Evolutionary conservation across 30 jellyfish, hydroid and myxozoan species (phyloP), one percentile per base, ranked within the genome.

Genomic region (Aurelia aurita): DNA sequence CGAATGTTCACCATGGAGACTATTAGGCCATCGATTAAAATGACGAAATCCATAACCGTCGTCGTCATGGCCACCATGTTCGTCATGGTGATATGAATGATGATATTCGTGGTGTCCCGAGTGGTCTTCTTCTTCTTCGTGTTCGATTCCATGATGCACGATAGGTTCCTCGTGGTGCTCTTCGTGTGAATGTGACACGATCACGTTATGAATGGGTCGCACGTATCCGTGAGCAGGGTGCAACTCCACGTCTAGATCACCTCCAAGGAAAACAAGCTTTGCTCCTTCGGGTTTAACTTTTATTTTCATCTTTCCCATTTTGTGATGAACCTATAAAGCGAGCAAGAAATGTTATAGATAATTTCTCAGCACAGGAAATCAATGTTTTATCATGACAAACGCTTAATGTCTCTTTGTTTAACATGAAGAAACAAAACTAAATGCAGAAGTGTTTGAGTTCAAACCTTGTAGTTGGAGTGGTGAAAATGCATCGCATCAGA

Each of bases 231-330:
- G 98, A 9, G 98, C 98, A 10, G 98, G 98, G 46, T 80, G 96
- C 83, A 92, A 59, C 47, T 84, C 96, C 27, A 92, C 98, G 71
- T 92, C 95, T 6, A 92, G 87, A 49, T 92, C 98, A 11, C 98
- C 97, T 13, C 98, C 98, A 47, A 92, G 58, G 61, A 92, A 92
- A 22, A 78, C 80, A 76, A 92, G 61, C 20, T 87, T 92, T 53
- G 98, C 98, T n/a, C 98, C 98, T 53, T 87, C 98, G 0, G 98
- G 98, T 61, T 86, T 92, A 21, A 96, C 95, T 69, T 92, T 86
- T 44, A 92, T 92, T 70, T 92, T 92, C 98, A 92, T 92, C 54
- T 87, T 74, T 21, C 98, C 98, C 98, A 92, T 86, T 55, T 85
- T 82, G 69, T 92, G 98, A 32, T 79, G 86, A 13, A 92, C 91